phyloP scores from a whole-genome alignment of 2,797 vertebrate species.

The Phoebastria nigripes region DNA sequence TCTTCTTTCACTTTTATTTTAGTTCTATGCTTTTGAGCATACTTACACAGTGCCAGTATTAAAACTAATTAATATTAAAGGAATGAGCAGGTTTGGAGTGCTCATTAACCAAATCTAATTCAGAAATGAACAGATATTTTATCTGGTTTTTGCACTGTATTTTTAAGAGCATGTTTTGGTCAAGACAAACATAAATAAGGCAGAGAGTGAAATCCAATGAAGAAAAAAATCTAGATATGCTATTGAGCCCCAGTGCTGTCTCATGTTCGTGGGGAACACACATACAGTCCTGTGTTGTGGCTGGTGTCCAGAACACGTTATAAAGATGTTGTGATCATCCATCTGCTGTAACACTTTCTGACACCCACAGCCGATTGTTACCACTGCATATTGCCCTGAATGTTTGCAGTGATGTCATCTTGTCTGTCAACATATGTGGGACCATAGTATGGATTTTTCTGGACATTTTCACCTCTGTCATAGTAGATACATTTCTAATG shows the following conservation, averaged over 20 bases:
- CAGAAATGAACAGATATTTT: background rate
- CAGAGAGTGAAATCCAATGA: background rate
- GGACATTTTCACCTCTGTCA: background rate
- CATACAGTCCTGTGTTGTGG: background rate
- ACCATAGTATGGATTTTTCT: conserved; percentile 26
- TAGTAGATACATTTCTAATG: background rate
- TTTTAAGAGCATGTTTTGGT: background rate
- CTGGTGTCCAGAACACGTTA: conserved; percentile 51
- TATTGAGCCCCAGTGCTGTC: background rate
- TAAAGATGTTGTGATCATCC: conserved; percentile 40
- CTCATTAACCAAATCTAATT: background rate
- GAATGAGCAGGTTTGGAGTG: background rate
- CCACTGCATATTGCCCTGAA: conserved; percentile 44
- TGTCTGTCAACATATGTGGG: background rate
- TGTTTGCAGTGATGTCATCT: conserved; percentile 1
- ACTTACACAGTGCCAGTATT: background rate
- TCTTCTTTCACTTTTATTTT: background rate
- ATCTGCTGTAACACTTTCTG: conserved; percentile 59
- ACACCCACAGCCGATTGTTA: conserved; percentile 27
- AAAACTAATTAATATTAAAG: background rate
- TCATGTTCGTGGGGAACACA: background rate
- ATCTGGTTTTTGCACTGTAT: accelerated
- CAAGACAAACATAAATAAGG: background rate
- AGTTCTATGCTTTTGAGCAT: background rate
- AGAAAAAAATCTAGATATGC: background rate